Percentiles rank a stretch among this genome's conserved stretches.
Conservation (phyloP, 2,113 vertebrate genomes). For the Notechis scutatus region DNA sequence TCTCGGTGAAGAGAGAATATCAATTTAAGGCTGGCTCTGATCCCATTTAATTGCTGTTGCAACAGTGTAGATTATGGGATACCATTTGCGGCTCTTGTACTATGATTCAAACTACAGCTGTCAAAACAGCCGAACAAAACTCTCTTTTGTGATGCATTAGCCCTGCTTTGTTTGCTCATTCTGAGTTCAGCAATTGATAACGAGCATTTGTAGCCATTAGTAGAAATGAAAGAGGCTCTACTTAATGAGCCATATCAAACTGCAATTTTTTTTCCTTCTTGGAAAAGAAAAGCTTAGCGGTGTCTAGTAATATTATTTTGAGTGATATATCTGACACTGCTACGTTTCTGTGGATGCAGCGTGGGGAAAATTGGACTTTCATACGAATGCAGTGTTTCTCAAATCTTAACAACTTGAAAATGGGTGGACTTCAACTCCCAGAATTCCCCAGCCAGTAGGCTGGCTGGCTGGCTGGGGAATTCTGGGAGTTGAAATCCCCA, state of each 20-base stretch:
- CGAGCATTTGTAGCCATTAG: constrained; percentile 48
- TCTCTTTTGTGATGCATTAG: constrained; percentile 64
- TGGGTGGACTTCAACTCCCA: background rate
- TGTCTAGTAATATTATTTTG: constrained; percentile 32
- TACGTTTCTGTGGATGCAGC: background rate
- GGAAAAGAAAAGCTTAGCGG: constrained; percentile 53
- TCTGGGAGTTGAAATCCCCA: background rate
- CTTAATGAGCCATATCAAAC: constrained; percentile 37
- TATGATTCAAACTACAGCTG: constrained; percentile 64
- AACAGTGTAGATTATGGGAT: constrained; percentile 48
- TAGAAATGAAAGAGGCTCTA: constrained; percentile 55
- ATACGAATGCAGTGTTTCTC: background rate
- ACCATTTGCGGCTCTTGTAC: constrained; percentile 38
- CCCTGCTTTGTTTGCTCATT: constrained; percentile 54
- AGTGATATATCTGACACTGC: background rate
- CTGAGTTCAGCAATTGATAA: constrained; percentile 59
- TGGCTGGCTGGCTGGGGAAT: background rate
- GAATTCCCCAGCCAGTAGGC: background rate
- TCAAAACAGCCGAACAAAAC: constrained; percentile 62
- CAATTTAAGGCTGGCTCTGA: constrained; percentile 25
- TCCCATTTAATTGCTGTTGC: constrained; percentile 49
- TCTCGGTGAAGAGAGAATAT: constrained; percentile 45
- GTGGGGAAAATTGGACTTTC: background rate
- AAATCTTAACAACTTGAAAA: background rate
- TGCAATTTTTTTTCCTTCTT: constrained; percentile 53